Evolutionary conservation across 2,113 vertebrate genomes (phyloP).

Genomic region (Mormoops blainvillei): DNA sequence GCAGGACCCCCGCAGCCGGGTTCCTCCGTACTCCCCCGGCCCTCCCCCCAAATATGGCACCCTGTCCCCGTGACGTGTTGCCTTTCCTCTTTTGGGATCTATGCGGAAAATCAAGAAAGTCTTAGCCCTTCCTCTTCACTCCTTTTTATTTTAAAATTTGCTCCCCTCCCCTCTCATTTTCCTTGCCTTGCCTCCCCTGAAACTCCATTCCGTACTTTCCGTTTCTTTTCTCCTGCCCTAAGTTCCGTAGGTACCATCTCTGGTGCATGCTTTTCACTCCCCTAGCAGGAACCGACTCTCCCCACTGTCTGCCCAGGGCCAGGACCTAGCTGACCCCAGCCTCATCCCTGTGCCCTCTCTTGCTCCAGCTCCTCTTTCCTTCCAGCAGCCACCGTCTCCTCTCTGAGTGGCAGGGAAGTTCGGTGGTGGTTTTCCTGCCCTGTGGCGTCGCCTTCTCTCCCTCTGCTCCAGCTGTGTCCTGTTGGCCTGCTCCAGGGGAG

Average conservation of each 20-base stretch:
- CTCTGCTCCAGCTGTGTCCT: neutral
- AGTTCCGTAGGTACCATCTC: accelerated
- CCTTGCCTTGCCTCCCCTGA: neutral
- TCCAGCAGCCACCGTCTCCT: neutral
- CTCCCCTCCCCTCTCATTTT: neutral
- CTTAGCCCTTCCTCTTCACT: neutral
- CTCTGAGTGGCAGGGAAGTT: neutral
- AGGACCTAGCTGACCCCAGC: accelerated
- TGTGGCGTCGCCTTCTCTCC: too few relatives aligned
- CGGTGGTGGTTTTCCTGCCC: neutral
- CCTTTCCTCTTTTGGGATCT: neutral
- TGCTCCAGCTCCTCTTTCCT: neutral
- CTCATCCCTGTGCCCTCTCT: neutral
- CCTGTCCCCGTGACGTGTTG: neutral
- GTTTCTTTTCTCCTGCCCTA: too few relatives aligned
- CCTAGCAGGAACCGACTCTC: accelerated
- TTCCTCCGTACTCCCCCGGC: neutral
- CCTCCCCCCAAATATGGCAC: neutral
- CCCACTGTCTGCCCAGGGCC: neutral
- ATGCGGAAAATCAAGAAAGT: neutral
- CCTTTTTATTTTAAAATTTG: neutral
- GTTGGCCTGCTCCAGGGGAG: neutral
- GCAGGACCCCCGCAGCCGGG: neutral
- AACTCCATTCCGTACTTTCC: neutral
- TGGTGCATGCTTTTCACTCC: neutral